Evolutionary conservation across 37 sponge, comb jelly and placozoan genomes (phyloP).

Genomic region (Haliclona indistincta): DNA sequence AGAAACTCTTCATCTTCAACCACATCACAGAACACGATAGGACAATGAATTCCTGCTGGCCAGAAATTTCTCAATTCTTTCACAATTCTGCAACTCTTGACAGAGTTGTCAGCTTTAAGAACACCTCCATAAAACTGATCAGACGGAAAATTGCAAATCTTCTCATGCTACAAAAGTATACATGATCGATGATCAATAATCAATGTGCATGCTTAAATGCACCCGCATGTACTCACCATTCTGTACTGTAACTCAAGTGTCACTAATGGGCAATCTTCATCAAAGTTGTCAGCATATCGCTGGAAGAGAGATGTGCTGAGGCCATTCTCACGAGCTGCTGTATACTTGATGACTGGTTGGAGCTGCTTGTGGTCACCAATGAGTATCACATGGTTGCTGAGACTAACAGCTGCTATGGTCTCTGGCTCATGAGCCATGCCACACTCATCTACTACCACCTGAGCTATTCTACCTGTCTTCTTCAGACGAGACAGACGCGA

Average conservation of each 20-base stretch:
- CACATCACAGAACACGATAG: slow-evolving; percentile 68
- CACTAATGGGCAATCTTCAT: neutral
- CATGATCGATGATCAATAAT: neutral
- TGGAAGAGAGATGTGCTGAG: slow-evolving; percentile 72
- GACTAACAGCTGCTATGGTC: slow-evolving; percentile 53
- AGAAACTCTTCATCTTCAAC: slow-evolving; percentile 22
- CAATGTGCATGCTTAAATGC: no score
- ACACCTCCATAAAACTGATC: slow-evolving; percentile 54
- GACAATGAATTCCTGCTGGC: slow-evolving; percentile 19
- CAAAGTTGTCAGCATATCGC: slow-evolving; percentile 51
- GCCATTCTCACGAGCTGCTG: slow-evolving; percentile 50
- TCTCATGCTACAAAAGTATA: slow-evolving; percentile 49
- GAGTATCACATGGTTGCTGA: slow-evolving; percentile 68
- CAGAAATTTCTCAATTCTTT: slow-evolving; percentile 27
- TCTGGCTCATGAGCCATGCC: slow-evolving; percentile 83
- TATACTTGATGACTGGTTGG: slow-evolving; percentile 56
- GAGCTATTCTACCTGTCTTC: slow-evolving; percentile 7
- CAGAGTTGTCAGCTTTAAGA: slow-evolving; percentile 37
- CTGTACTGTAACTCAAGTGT: slow-evolving; percentile 61
- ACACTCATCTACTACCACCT: slow-evolving; percentile 79
- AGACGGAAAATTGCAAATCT: slow-evolving; percentile 64
- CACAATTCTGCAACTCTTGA: slow-evolving; percentile 2
- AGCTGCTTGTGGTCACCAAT: slow-evolving; percentile 75
- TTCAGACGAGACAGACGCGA: neutral
- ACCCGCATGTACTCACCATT: slow-evolving; percentile 61